Base-by-base conservation (phyloP, 1,140 invertebrate genomes). In the Leptinotarsa defecta region DNA sequence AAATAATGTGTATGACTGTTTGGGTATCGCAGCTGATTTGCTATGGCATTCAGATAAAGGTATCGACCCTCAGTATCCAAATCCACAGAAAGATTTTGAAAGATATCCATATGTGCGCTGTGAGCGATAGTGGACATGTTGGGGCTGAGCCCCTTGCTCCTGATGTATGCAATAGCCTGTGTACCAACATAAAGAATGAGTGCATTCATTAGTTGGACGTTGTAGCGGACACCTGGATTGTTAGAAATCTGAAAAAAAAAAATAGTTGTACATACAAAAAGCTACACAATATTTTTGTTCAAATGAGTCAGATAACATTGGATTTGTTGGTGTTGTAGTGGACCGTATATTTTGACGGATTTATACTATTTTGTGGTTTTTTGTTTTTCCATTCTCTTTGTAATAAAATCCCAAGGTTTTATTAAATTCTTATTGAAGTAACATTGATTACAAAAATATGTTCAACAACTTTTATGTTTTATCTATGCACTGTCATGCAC, bases 1-100 rank as follows among this genome's bases (percentile, higher is more conserved):
- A 99, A 99, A 88, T 99, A 99, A 88, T 99, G 97, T 1, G 98
- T 99, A 86, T 99, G 98, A 81, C 96, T 98, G 87, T 99, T 99
- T 1, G 98, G 98, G 87, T 99, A 99, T 4, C 98, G 90, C 79
- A 99, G 87, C 84, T 99, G 98, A 88, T 99, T 99, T 27, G 96
- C 96, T 79, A 99, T 97, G 1, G 98, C 96, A 86, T 99, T 99
- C 80, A 99, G 89, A 86, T 99, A 98, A 79, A 99, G 87, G 85
- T 99, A 99, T 79, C 92, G 87, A 86, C 97, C 98, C 88, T 99
- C 98, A 15, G 96, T 98, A 85, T 99, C 98, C 48, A 99, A 90
- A 86, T 98, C 96, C 3, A 99, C 97, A 17, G 96, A 96, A 76
- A 99, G 90, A 88, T 99, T 99, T 87, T 99, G 97, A 89, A 99